Evolutionary conservation across 2,113 vertebrate genomes (phyloP), one percentile per base, ranked within the genome.

Genomic region (Eira barbara): DNA sequence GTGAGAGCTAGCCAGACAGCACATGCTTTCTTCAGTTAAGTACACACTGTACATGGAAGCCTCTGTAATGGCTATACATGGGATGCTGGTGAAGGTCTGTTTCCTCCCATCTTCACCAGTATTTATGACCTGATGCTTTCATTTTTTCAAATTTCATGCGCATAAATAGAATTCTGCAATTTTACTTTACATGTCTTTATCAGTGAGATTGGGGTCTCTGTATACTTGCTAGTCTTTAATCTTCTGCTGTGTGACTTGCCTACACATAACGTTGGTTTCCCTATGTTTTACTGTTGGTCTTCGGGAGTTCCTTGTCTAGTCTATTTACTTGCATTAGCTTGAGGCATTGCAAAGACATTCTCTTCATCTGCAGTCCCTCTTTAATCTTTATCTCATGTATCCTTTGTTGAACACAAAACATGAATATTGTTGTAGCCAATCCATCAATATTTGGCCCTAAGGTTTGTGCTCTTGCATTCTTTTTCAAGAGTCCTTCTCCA

Each of bases 361-460:
- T 25, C 31, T 95, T 88, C 59, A 88, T 29, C 47, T 47, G 29
- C 25, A 57, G 36, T 6, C 49, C 42, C 23, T 65, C 45, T 83
- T 83, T 61, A 73, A 59, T 76, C 49, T 52, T 80, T 63, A 67
- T 14, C 65, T 87, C 82, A 57, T 34, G 4, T 52, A 47, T 57
- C 34, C 73, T 71, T 89, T 55, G 20, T 57, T 34, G 57, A 89
- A 82, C 34, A 78, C 25, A 94, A 73, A 82, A 79, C 74, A 61
- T 55, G 80, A 55, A 57, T 82, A 59, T 27, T 34, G 4, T 20
- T 90, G 7, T 42, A 39, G 47, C 29, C 34, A 87, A 49, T 80
- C 27, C 25, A 47, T n/a, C 61, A 73, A 20, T 85, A 96, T 89
- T 91, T 80, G 73, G 18, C 31, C 39, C n/a, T 74, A 67, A 85